phyloP scores from a whole-genome alignment of 2,797 vertebrate genomes.

The Phoeniculus purpureus region DNA sequence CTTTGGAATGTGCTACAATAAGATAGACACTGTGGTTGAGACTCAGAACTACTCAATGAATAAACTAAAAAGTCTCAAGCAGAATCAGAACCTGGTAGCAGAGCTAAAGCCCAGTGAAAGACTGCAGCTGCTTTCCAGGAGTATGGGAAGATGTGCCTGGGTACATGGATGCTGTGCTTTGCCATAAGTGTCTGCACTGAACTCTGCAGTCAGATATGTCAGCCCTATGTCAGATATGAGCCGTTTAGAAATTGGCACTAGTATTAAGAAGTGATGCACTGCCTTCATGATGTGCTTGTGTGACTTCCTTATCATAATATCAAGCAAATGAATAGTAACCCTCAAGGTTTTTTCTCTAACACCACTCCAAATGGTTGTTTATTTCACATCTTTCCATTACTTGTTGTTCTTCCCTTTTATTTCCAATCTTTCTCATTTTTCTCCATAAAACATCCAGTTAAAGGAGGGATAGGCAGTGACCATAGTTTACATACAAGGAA shows the following conservation, averaged over 20 bases:
- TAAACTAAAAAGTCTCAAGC: background rate
- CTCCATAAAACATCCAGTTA: background rate
- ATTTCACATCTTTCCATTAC: background rate
- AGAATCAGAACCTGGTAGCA: background rate
- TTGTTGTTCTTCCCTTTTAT: background rate
- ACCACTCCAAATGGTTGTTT: background rate
- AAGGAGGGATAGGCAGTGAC: background rate
- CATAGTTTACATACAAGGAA: background rate
- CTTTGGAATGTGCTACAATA: background rate
- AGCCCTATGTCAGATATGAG: background rate
- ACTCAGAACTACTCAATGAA: background rate
- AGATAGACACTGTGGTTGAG: background rate
- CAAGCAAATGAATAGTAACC: background rate
- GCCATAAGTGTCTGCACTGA: background rate
- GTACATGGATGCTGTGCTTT: background rate
- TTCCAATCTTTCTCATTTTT: background rate
- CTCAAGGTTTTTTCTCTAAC: background rate
- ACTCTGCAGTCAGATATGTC: fast-evolving
- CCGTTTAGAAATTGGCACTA: background rate
- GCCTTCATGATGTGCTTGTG: background rate
- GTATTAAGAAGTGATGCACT: background rate
- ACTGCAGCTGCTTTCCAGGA: background rate
- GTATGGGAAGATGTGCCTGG: background rate
- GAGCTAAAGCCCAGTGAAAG: background rate
- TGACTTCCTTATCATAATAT: background rate